These are phyloP conservation scores for Tricholaema leucomelas DNA, from an alignment of 2,113 vertebrate species.

Conservation along the genomic window DNA sequence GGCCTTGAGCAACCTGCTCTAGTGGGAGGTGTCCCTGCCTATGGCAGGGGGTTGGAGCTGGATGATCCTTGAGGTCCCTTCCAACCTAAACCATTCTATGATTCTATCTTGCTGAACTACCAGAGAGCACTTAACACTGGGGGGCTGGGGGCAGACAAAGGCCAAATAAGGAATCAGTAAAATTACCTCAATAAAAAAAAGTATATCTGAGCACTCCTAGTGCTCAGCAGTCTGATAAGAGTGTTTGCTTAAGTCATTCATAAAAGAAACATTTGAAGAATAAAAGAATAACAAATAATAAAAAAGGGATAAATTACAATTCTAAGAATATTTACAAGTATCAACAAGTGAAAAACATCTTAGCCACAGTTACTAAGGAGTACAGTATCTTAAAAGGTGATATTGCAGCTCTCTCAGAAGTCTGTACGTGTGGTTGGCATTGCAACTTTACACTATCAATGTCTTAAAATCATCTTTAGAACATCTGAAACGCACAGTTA, in stretches of 20 bases:
- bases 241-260: background rate
- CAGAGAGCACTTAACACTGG: background rate
- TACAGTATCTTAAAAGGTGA: background rate
- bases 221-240: rapidly evolving
- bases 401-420: background rate
- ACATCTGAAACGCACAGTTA: background rate
- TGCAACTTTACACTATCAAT: background rate
- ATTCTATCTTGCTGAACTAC: background rate
- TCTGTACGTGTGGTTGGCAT: background rate
- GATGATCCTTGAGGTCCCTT: too few relatives aligned
- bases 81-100: too few relatives aligned
- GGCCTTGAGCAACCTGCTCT: too few relatives aligned
- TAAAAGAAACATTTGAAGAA: background rate
- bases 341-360: background rate
- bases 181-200: background rate
- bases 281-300: background rate
- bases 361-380: background rate
- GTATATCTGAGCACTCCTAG: background rate
- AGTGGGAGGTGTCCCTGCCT: too few relatives aligned
- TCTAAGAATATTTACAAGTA: rapidly evolving
- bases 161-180: background rate
- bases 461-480: background rate
- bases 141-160: background rate
- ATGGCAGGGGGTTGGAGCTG: too few relatives aligned
- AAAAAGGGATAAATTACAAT: background rate